These are phyloP conservation scores for Forbesichthys papilliferus DNA, from an alignment of 2,113 vertebrate genomes.

Conservation along the genomic window DNA sequence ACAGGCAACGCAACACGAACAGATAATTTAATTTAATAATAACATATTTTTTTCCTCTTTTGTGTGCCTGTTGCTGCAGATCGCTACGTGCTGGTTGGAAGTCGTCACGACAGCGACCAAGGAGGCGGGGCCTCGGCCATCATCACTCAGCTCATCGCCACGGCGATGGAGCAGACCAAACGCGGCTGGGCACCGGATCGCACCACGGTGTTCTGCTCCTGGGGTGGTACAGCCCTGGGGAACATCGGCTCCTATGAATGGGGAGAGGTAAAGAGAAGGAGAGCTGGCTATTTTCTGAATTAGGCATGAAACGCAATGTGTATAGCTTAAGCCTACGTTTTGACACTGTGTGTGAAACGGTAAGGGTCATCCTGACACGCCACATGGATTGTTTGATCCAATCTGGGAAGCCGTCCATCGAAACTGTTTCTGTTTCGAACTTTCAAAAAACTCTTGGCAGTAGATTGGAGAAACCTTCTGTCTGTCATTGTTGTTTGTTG, in stretches of 20 bases:
- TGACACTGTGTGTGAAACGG: too few species aligned
- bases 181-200: conserved; percentile 87
- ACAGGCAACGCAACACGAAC: not conserved
- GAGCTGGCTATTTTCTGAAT: conserved; percentile 28
- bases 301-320: not conserved
- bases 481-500: too few species aligned
- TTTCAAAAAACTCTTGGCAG: too few species aligned
- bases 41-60: not conserved
- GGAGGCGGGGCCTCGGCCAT: conserved; percentile 80
- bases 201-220: conserved; percentile 87
- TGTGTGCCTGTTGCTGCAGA: conserved; percentile 72
- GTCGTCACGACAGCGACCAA: conserved; percentile 75
- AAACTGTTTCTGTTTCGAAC: too few species aligned
- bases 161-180: conserved; percentile 79
- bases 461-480: too few species aligned
- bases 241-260: conserved; percentile 92
- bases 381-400: too few species aligned
- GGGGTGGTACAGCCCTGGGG: conserved; percentile 85
- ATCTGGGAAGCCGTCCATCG: too few species aligned
- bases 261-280: conserved; percentile 84
- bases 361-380: too few species aligned
- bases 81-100: conserved; percentile 85
- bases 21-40: too few species aligned
- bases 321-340: too few species aligned
- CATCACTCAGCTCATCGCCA: conserved; percentile 83